Evolutionary conservation across 2,113 vertebrate genomes (phyloP).

Genomic region (Melanerpes formicivorus): DNA sequence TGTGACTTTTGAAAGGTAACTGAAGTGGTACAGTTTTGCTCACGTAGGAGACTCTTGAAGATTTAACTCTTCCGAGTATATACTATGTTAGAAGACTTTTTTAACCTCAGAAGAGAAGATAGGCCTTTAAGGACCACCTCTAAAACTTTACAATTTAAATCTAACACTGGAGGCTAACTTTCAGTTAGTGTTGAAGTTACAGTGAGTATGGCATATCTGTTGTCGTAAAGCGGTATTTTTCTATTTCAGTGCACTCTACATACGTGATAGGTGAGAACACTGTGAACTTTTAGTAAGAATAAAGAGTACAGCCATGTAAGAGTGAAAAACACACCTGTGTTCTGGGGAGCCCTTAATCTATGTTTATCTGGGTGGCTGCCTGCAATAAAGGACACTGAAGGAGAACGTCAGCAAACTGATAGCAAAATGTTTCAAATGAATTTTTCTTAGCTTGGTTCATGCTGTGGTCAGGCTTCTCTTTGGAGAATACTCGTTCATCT

Average conservation of each 20-base stretch:
- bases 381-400: background rate
- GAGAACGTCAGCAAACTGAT: background rate
- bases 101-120: background rate
- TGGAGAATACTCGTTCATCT: background rate
- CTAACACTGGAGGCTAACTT: background rate
- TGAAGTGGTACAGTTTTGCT: background rate
- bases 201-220: background rate
- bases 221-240: background rate
- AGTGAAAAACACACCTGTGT: background rate
- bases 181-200: background rate
- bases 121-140: background rate
- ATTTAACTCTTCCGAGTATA: background rate
- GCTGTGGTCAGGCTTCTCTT: background rate
- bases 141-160: background rate
- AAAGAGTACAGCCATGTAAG: accelerated
- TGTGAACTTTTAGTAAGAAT: background rate
- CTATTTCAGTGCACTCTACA: accelerated
- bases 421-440: background rate
- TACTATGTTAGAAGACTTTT: background rate
- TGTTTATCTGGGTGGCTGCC: background rate
- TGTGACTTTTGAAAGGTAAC: background rate
- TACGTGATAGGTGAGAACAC: background rate
- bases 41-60: background rate
- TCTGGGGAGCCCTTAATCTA: background rate
- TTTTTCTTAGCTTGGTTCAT: background rate